These are phyloP conservation scores for Gastracanthus pulcherrimus DNA, from an alignment of 2,888 invertebrate genomes.

Conservation along the genomic window DNA sequence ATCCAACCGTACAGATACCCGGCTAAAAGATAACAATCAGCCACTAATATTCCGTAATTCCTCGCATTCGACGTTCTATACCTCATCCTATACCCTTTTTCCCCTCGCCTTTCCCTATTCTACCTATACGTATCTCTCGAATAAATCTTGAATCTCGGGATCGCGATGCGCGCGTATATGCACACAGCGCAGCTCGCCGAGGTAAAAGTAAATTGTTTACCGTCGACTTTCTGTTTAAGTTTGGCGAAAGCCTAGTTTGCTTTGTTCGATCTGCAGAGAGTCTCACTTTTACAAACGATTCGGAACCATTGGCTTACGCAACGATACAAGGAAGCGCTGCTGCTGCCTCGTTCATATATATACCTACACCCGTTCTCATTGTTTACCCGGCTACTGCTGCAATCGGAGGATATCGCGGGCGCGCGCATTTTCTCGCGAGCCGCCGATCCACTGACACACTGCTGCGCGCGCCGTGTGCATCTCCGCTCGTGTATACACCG, in stretches of 20 bases:
- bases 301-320: neutral
- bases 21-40: neutral
- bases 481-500: too few species aligned
- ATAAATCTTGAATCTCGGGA: too few species aligned
- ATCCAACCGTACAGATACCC: neutral
- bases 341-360: too few species aligned
- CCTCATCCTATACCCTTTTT: too few species aligned
- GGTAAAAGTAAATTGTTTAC: conserved; percentile 35
- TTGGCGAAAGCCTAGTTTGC: conserved; percentile 18
- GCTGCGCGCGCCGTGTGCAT: conserved; percentile 41
- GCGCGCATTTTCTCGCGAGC: neutral
- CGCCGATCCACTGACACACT: conserved; percentile 68
- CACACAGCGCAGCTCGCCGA: neutral
- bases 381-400: neutral
- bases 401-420: neutral
- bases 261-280: neutral
- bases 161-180: neutral
- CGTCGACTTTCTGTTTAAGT: conserved; percentile 28
- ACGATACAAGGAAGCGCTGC: neutral
- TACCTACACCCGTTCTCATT: neutral
- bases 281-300: too few species aligned
- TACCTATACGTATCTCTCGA: too few species aligned
- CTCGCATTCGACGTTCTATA: neutral
- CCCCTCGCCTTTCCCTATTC: too few species aligned
- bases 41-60: conserved; percentile 3